Percentiles rank a stretch among this genome's conserved stretches.
Evolutionary conservation across 2,888 invertebrate species (phyloP).

Genomic region (Bellardia pandia): DNA sequence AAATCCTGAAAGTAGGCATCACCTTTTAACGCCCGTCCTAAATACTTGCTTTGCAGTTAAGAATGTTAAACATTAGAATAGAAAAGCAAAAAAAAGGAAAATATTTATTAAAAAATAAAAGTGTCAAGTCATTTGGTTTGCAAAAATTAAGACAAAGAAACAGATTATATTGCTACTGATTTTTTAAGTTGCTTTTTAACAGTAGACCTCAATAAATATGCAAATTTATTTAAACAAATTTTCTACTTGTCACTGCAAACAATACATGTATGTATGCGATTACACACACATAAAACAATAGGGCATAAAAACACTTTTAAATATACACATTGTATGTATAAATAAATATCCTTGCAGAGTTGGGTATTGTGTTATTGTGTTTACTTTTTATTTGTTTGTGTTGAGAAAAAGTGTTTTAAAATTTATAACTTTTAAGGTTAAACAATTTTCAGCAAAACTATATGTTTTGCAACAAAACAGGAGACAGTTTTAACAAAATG

Average conservation of each 20-base stretch:
- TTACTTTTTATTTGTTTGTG: slow-evolving; percentile 8
- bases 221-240: slow-evolving; percentile 65
- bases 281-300: slow-evolving; percentile 19
- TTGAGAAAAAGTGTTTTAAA: slow-evolving; percentile 57
- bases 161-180: slow-evolving; percentile 31
- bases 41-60: background rate
- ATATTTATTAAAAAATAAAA: slow-evolving; percentile 46
- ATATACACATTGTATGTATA: background rate
- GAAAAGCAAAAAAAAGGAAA: background rate
- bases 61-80: slow-evolving; percentile 1
- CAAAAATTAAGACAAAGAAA: slow-evolving; percentile 17
- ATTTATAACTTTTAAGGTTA: slow-evolving; percentile 73
- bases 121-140: slow-evolving; percentile 65
- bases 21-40: background rate
- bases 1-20: background rate
- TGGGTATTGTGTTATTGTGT: slow-evolving; percentile 5
- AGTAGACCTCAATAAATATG: slow-evolving; percentile 55
- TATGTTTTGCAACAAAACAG: slow-evolving; percentile 64
- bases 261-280: slow-evolving; percentile 35
- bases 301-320: background rate
- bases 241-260: slow-evolving; percentile 57
- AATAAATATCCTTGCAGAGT: background rate
- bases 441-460: slow-evolving; percentile 70
- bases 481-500: slow-evolving; percentile 51
- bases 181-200: slow-evolving; percentile 1